Conservation (phyloP, 1,140 invertebrate species). For the Zophobas atratus region DNA sequence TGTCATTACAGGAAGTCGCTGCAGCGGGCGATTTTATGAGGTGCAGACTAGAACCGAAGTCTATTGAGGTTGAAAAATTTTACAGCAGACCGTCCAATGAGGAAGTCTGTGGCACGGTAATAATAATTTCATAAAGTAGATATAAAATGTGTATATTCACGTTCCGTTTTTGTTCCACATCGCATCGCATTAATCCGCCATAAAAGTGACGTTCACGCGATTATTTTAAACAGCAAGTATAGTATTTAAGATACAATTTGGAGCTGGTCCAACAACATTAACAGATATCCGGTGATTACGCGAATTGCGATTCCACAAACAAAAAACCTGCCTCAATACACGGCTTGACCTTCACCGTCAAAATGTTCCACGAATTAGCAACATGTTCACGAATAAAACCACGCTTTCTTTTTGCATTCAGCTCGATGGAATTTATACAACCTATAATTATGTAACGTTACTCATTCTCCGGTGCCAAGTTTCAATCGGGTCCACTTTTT, state of each 20-base stretch:
- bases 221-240: constrained; percentile 29
- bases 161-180: constrained; percentile 19
- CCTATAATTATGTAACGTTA: constrained; percentile 43
- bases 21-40: constrained; percentile 37
- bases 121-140: constrained; percentile 42
- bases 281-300: constrained; percentile 48
- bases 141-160: constrained; percentile 37
- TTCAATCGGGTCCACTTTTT: constrained; percentile 17
- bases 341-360: constrained; percentile 49
- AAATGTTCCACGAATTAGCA: constrained; percentile 44
- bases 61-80: constrained; percentile 27
- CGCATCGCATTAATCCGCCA: constrained; percentile 7
- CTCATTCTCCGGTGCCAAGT: constrained; percentile 34
- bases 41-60: constrained; percentile 35
- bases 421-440: constrained; percentile 26
- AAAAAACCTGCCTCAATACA: constrained; percentile 51
- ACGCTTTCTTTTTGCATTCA: constrained; percentile 43
- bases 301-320: constrained; percentile 38
- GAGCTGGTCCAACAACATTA: constrained; percentile 46
- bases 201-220: constrained; percentile 25
- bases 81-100: constrained; percentile 32
- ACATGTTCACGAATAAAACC: constrained; percentile 43
- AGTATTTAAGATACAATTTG: constrained; percentile 39
- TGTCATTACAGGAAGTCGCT: constrained; percentile 39
- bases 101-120: constrained; percentile 11